Evolutionary conservation across 2,888 invertebrate species (phyloP).

Genomic region (Parnassius smintheus): DNA sequence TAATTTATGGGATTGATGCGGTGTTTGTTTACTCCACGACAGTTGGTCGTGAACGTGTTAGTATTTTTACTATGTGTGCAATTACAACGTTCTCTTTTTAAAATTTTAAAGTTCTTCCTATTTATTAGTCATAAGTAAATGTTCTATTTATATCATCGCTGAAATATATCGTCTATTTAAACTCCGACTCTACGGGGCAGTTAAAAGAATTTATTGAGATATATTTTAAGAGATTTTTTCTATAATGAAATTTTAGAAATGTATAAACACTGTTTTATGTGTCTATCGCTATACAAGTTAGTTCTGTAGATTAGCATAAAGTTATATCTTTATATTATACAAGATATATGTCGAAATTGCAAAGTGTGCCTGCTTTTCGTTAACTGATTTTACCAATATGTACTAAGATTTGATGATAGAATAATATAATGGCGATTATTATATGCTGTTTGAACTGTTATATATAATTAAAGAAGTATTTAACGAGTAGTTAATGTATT

Average conservation of each 20-base stretch:
- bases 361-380: slow-evolving; percentile 61
- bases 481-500: slow-evolving; percentile 62
- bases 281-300: slow-evolving; percentile 70
- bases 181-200: slow-evolving; percentile 51
- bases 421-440: slow-evolving; percentile 48
- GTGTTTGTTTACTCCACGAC: slow-evolving; percentile 2
- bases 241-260: slow-evolving; percentile 66
- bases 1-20: slow-evolving; percentile 24
- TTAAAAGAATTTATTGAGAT: slow-evolving; percentile 67
- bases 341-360: slow-evolving; percentile 49
- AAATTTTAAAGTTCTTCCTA: slow-evolving; percentile 73
- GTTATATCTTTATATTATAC: slow-evolving; percentile 38
- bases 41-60: slow-evolving; percentile 40
- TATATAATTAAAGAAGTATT: slow-evolving; percentile 47
- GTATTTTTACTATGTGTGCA: slow-evolving; percentile 69
- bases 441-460: slow-evolving; percentile 45
- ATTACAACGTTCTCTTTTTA: slow-evolving; percentile 70
- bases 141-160: slow-evolving; percentile 70
- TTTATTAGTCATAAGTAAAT: slow-evolving; percentile 71
- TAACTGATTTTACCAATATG: slow-evolving; percentile 58
- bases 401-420: slow-evolving; percentile 49
- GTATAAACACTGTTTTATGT: slow-evolving; percentile 68
- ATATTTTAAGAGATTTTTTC: slow-evolving; percentile 80
- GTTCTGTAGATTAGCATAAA: slow-evolving; percentile 56
- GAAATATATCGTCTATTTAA: slow-evolving; percentile 60